Conservation (phyloP, 1,140 invertebrate genomes). For the honey bee (Apis mellifera) region Amel_HAv3.1 CM009940.2:4918501-4919000, state of each 20-base stretch:
- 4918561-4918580: slow-evolving; percentile 71
- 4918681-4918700: slow-evolving; percentile 88
- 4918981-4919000: slow-evolving; percentile 87
- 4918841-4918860: slow-evolving; percentile 85
- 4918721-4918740: slow-evolving; percentile 92
- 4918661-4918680: slow-evolving; percentile 86
- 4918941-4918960: slow-evolving; percentile 82
- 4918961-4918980: slow-evolving; percentile 87
- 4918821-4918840: slow-evolving; percentile 82
- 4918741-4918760: slow-evolving; percentile 91
- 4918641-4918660: slow-evolving; percentile 85
- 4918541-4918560: slow-evolving; percentile 70
- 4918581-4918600: slow-evolving; percentile 70
- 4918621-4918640: slow-evolving; percentile 75
- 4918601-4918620: not conserved
- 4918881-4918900: slow-evolving; percentile 57
- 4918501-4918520: slow-evolving; percentile 12
- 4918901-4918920: slow-evolving; percentile 68
- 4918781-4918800: slow-evolving; percentile 88
- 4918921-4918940: slow-evolving; percentile 80
- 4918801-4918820: slow-evolving; percentile 86
- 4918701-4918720: slow-evolving; percentile 87
- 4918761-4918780: slow-evolving; percentile 88
- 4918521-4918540: slow-evolving; percentile 70
- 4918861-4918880: slow-evolving; percentile 82